These are phyloP conservation scores for Hirtodrosophila alboralis DNA, from an alignment of 2,888 invertebrate species.

Conservation along the genomic window DNA sequence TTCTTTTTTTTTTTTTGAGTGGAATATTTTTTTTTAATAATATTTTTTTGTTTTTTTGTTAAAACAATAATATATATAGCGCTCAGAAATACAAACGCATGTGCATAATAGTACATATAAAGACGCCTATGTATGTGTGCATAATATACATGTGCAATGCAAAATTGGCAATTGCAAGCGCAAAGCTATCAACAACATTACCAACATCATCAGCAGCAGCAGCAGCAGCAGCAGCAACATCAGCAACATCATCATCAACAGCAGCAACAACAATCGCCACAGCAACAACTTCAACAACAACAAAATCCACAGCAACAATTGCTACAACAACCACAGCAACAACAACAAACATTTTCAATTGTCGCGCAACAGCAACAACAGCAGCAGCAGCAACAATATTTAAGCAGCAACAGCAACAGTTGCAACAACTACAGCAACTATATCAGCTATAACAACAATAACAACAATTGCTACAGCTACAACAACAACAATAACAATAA, in stretches of 20 bases:
- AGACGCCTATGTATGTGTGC: constrained; percentile 41
- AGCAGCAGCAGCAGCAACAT: constrained; percentile 39
- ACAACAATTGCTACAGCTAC: constrained; percentile 29
- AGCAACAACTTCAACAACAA: constrained; percentile 22
- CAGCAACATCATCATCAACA: constrained; percentile 36
- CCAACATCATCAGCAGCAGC: constrained; percentile 46
- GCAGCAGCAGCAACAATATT: constrained; percentile 44
- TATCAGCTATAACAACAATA: constrained; percentile 46
- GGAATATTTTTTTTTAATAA: not conserved
- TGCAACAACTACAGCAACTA: constrained; percentile 28
- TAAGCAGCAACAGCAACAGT: constrained; percentile 57
- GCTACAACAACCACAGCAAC: constrained; percentile 20
- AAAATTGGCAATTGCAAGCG: constrained; percentile 81
- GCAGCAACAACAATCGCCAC: constrained; percentile 21
- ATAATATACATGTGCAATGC: constrained; percentile 76
- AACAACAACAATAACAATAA: constrained; percentile 37
- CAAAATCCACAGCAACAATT: constrained; percentile 20
- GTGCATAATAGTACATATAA: constrained; percentile 29
- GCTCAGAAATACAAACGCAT: constrained; percentile 27
- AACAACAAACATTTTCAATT: constrained; percentile 28
- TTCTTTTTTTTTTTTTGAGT: too few species aligned
- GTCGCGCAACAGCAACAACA: constrained; percentile 34
- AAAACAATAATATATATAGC: constrained; percentile 20
- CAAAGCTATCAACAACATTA: constrained; percentile 72
- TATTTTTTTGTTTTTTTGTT: constrained; percentile 5